Evolutionary conservation across 1,140 invertebrate genomes (phyloP).

Genomic region (Bombus pascuorum): DNA sequence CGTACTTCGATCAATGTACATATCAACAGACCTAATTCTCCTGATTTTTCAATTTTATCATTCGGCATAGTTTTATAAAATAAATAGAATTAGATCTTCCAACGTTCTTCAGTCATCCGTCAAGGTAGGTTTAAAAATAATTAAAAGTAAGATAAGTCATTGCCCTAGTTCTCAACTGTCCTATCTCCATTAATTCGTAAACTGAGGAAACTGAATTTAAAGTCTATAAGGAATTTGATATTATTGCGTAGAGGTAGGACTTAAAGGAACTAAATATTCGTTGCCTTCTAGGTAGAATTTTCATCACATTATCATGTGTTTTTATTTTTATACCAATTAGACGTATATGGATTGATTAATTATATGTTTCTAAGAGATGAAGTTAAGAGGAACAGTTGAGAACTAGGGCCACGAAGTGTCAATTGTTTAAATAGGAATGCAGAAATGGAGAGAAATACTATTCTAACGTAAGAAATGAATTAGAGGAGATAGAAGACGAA

Average conservation of each 20-base stretch:
- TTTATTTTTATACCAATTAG: no score
- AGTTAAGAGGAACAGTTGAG: no score
- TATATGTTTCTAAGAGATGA: no score
- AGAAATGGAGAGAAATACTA: background rate
- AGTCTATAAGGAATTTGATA: no score
- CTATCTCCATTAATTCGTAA: no score
- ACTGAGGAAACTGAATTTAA: no score
- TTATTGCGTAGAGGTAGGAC: no score
- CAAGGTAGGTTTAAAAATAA: background rate
- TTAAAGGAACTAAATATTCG: no score
- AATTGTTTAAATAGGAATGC: background rate
- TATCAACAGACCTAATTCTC: background rate
- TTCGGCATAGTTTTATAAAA: background rate
- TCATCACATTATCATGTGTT: no score
- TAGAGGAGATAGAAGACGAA: background rate
- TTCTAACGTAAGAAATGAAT: background rate
- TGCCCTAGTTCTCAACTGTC: no score
- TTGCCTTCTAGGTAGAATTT: no score
- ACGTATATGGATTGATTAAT: no score
- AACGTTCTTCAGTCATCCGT: background rate
- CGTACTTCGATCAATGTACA: background rate
- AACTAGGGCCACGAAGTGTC: background rate
- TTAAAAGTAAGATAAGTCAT: background rate
- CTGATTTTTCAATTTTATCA: background rate
- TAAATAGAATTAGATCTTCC: background rate